Base-by-base conservation (phyloP, 2,113 vertebrate genomes). In the Capricornis sumatraensis region DNA sequence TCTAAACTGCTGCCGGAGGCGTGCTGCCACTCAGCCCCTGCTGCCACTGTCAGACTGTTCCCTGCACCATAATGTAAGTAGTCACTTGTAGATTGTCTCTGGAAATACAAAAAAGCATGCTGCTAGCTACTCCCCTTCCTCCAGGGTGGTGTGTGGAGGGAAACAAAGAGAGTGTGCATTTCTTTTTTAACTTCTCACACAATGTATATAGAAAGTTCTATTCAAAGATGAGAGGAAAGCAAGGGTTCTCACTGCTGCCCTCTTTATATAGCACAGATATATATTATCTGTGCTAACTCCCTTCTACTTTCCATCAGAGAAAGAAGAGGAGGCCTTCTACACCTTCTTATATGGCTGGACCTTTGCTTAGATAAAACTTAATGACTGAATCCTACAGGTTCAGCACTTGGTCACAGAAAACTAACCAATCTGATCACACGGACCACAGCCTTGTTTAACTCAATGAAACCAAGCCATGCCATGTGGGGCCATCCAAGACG, bases 341-440 rank as follows among this genome's bases (percentile, higher is more conserved):
- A 52, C 85, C 55, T 55, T 93, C 76, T 64, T 45, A 45, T 30
- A 33, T 78, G 47, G 15, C 17, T 92, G 23, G 6, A 21, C 6
- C 45, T 87, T 78, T 58, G 16, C n/a, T 93, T 94, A 52, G 17
- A 92, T 79, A 87, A 95, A 96, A 92, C 45, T 50, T 64, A 83
- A 9, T 89, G 45, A 87, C 25, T 3, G 17, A 74, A 47, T 71
- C 19, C 4, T 83, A 9, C 1, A 71, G 62, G 33, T 28, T 28
- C 33, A 92, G 5, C 17, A 57, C 3, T 86, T 67, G 19, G 64
- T 55, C 27, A 60, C 57, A 60, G 27, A 60, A 60, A 30, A 60
- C 58, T 60, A 60, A 5, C 27, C 58, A 60, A 28, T 60, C 58
- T 30, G 58, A 60, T 60, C 58, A 30, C 58, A 60, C 0, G 5